phyloP scores from a whole-genome alignment of 2,888 invertebrate species.

The Horisme vitalbata region DNA sequence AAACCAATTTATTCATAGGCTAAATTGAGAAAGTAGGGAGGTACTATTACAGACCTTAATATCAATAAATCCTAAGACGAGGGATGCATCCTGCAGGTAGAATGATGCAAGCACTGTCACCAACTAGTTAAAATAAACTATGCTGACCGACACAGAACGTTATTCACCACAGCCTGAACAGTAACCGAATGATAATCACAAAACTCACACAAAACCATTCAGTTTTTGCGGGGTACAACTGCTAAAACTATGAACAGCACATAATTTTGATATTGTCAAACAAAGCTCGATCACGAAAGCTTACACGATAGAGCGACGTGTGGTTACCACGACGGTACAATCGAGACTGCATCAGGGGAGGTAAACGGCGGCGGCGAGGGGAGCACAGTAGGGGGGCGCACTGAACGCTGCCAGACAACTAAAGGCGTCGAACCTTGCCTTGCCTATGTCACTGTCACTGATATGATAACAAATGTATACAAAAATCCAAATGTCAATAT shows the following conservation, averaged over 20 bases:
- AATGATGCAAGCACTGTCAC: constrained; percentile 62
- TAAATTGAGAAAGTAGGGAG: no score
- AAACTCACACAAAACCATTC: constrained; percentile 47
- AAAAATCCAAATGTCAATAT: constrained; percentile 49
- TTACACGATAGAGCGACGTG: constrained; percentile 47
- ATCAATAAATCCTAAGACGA: constrained; percentile 57
- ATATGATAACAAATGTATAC: constrained; percentile 78
- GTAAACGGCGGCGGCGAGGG: constrained; percentile 43
- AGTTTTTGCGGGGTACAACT: constrained; percentile 38
- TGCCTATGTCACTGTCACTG: constrained; percentile 66
- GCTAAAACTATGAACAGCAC: constrained; percentile 51
- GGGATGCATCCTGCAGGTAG: constrained; percentile 62
- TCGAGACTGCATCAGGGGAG: constrained; percentile 67
- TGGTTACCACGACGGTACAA: constrained; percentile 42
- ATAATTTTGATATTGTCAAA: constrained; percentile 57
- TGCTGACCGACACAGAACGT: constrained; percentile 62
- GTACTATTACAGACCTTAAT: constrained; percentile 53
- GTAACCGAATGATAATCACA: constrained; percentile 37
- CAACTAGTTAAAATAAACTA: constrained; percentile 64
- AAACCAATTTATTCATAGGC: no score
- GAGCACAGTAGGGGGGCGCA: constrained; percentile 60
- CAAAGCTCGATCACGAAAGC: constrained; percentile 77
- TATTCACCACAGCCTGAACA: constrained; percentile 50
- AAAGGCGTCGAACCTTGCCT: constrained; percentile 68
- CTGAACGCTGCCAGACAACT: constrained; percentile 47